Conservation (phyloP, 1,140 invertebrate species). For the Planococcus citri region DNA sequence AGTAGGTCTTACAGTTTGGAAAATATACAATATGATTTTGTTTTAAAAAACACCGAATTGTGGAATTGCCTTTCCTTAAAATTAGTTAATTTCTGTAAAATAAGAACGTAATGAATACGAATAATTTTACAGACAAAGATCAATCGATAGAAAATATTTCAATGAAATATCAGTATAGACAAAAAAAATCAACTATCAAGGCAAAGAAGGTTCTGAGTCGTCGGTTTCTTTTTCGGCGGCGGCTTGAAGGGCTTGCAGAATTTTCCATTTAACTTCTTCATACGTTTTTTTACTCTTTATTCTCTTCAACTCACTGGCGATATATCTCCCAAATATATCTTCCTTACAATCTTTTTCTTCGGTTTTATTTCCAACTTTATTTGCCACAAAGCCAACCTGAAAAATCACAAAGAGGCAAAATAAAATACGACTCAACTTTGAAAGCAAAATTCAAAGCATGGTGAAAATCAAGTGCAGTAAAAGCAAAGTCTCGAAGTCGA, state of each 20-base stretch:
- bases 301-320: not conserved
- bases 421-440: too few species aligned
- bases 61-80: too few species aligned
- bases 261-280: conserved; percentile 15
- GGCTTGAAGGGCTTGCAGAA: not conserved
- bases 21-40: too few species aligned
- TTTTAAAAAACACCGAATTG: too few species aligned
- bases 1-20: too few species aligned
- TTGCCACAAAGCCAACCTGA: not conserved
- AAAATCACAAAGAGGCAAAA: not conserved
- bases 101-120: too few species aligned
- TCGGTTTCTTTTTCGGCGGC: conserved; percentile 5
- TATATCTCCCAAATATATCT: not conserved
- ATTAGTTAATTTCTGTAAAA: too few species aligned
- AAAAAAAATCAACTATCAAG: not conserved
- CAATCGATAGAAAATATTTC: too few species aligned
- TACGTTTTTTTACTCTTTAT: conserved; percentile 10
- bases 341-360: not conserved
- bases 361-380: not conserved
- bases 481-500: not conserved
- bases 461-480: not conserved
- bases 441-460: not conserved
- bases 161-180: too few species aligned
- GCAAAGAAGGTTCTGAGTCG: not conserved
- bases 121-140: too few species aligned